These are phyloP conservation scores for Loxodonta africana DNA, from an alignment of 2,113 vertebrate species.

Conservation along the genomic window DNA sequence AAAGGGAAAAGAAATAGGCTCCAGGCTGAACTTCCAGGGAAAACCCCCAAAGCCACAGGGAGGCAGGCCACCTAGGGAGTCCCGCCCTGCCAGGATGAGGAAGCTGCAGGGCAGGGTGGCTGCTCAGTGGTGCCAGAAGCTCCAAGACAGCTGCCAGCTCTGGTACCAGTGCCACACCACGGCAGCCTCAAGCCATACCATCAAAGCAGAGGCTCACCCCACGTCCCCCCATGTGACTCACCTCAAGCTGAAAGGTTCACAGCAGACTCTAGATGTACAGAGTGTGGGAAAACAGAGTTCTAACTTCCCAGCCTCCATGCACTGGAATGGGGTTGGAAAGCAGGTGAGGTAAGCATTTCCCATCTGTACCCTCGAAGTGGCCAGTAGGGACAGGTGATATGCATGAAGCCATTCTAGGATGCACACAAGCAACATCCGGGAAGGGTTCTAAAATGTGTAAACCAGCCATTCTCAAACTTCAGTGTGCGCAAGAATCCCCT, in stretches of 20 bases:
- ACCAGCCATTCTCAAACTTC: neutral
- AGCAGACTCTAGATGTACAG: neutral
- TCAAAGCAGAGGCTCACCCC: no score
- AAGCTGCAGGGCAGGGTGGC: rapidly evolving
- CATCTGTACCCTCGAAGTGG: no score
- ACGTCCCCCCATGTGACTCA: no score
- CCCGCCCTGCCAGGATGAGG: rapidly evolving
- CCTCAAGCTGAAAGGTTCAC: neutral
- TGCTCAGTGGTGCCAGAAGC: neutral
- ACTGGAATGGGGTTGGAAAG: neutral
- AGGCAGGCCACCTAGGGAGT: neutral
- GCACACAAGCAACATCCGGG: rapidly evolving
- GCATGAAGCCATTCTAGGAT: neutral
- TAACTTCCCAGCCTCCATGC: neutral
- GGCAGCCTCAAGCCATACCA: neutral
- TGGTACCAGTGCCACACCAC: neutral
- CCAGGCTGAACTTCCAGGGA: neutral
- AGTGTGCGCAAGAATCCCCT: neutral
- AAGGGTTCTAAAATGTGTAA: neutral
- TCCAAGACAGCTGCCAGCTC: neutral
- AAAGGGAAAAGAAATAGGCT: neutral
- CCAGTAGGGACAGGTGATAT: no score
- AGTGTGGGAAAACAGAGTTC: neutral
- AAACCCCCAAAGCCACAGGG: no score
- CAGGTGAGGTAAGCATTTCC: rapidly evolving